Evolutionary conservation across 2,113 vertebrate species (phyloP), one percentile per base, ranked within the genome.

Genomic region (Chlamydotis undulata): DNA sequence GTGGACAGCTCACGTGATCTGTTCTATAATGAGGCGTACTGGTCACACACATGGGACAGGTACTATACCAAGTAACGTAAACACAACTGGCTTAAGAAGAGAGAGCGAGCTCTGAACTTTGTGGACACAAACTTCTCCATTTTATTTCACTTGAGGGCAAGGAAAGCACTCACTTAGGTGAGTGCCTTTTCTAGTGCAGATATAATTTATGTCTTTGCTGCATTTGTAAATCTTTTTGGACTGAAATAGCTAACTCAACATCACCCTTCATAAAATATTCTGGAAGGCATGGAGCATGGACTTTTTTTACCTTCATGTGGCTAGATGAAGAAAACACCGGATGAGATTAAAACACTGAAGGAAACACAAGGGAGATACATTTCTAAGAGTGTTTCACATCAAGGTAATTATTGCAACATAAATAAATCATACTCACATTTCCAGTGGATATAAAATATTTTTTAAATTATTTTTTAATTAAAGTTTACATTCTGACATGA

Each of bases 31-130:
- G 9, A 63, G 29, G 3, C 12, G 60, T n/a, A 35, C 24, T 45
- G 26, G 7, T 59, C 16, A 57, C 0, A 0, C 12, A 23, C 37
- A 21, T 7, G 15, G 9, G 7, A 23, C 21, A 71, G 22, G 33
- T 43, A 41, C 17, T 47, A 7, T 13, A 59, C 0, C 0, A 53
- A 9, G 8, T 50, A 23, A 12, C 0, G 0, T n/a, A 21, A 88
- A 31, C 8, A 47, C 9, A 24, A 50, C n/a, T 33, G 29, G 0
- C 3, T 73, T 7, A 28, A 6, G 10, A 47, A 77, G 29, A 64
- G 3, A 74, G 3, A 15, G 41, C 5, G 17, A 61, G 19, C 16
- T 71, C 53, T 50, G 5, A 87, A 17, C 14, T 23, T 2, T 2
- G 4, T 56, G 14, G 21, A 49, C 19, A 35, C 5, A 76, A 56